A percentile compares a stretch with the other conserved stretches of the same genome.
Evolutionary conservation across 2,113 vertebrate species (phyloP).

Genomic region (Burhinus oedicnemus): DNA sequence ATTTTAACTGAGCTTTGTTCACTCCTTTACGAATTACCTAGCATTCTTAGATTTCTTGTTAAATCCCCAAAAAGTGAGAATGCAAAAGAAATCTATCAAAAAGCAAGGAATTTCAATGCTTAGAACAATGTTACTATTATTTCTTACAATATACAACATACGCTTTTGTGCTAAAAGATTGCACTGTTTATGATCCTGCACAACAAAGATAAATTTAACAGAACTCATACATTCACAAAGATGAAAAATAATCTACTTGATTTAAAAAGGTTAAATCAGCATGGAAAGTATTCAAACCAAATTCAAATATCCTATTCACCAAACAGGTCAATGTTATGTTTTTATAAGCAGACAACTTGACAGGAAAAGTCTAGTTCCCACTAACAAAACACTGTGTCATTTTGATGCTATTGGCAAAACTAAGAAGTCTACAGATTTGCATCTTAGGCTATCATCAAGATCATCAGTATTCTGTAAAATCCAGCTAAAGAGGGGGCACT

Average conservation of each 20-base stretch:
- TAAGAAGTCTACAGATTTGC: neutral
- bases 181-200: neutral
- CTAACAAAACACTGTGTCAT: neutral
- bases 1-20: neutral
- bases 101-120: neutral
- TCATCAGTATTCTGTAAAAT: neutral
- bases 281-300: neutral
- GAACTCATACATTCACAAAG: neutral
- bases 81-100: neutral
- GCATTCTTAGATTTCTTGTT: neutral
- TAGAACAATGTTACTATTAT: neutral
- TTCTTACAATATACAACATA: neutral
- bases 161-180: neutral
- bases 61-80: neutral
- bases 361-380: neutral
- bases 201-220: neutral
- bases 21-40: neutral
- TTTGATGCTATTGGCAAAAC: neutral
- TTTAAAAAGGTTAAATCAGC: neutral
- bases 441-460: constrained; percentile 11
- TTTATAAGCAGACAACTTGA: neutral
- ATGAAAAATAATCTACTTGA: neutral
- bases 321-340: neutral
- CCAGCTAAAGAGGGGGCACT: neutral
- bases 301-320: neutral